Conservation (phyloP, 2,888 invertebrate species). For the Teleiodes luculella region DNA sequence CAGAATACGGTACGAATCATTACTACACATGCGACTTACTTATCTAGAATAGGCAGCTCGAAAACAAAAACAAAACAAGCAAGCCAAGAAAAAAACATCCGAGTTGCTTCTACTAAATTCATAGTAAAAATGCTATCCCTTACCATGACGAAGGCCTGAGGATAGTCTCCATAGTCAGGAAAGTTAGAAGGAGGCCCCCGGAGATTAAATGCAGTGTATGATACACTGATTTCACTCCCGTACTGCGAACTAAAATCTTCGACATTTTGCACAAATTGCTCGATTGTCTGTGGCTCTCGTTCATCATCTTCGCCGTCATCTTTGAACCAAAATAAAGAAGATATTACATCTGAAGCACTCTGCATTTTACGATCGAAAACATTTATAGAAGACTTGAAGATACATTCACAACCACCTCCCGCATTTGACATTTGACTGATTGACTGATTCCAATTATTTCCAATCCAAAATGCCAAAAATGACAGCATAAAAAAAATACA, state of each 20-base stretch:
- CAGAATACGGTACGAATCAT: no score
- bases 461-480: no score
- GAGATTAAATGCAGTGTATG: conserved; percentile 92
- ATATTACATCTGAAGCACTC: conserved; percentile 65
- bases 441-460: no score
- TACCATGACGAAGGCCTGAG: conserved; percentile 94
- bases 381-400: no score
- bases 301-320: conserved; percentile 49
- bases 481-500: no score
- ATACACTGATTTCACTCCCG: conserved; percentile 91
- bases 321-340: conserved; percentile 64
- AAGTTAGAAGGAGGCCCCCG: conserved; percentile 90
- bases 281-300: conserved; percentile 70
- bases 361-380: conserved; percentile 45
- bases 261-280: conserved; percentile 89
- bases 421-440: not conserved
- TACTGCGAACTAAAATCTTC: conserved; percentile 93
- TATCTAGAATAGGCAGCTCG: no score
- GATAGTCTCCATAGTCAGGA: conserved; percentile 94
- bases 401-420: not conserved
- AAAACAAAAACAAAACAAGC: conserved; percentile 9
- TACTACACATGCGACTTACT: no score
- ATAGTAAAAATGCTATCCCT: conserved; percentile 34
- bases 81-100: not conserved
- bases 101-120: not conserved